Evolutionary conservation across 37 sponge, comb jelly and placozoan species (phyloP).

Genomic region (Axinella damicornis): DNA sequence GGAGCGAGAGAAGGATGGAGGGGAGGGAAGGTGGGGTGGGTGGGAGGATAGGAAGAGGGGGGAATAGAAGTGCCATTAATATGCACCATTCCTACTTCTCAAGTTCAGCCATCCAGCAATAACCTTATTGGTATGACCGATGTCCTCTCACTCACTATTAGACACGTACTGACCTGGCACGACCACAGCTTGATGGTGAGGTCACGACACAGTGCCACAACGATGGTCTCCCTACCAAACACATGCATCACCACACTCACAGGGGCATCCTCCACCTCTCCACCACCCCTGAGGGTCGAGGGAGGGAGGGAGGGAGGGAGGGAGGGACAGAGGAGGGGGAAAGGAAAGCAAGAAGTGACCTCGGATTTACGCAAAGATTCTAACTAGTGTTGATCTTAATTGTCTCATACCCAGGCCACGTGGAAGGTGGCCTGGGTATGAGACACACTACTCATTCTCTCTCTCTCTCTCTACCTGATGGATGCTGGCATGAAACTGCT

Average conservation of each 20-base stretch:
- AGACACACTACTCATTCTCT: too few species aligned
- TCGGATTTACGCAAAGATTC: too few species aligned
- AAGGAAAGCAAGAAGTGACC: too few species aligned
- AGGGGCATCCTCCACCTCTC: constrained; percentile 42
- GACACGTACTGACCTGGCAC: constrained; percentile 39
- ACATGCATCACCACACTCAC: constrained; percentile 25
- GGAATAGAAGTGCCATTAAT: too few species aligned
- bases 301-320: background rate
- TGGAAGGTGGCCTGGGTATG: too few species aligned
- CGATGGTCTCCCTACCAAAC: constrained; percentile 33
- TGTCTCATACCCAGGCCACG: too few species aligned
- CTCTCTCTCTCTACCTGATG: background rate
- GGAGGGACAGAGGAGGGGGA: background rate
- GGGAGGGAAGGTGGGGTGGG: background rate
- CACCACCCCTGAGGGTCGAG: constrained; percentile 11
- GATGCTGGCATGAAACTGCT: constrained; percentile 24
- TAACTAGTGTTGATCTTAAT: too few species aligned
- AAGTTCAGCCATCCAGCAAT: too few species aligned
- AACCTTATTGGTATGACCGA: too few species aligned
- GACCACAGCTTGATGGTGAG: constrained; percentile 61
- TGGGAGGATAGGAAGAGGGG: background rate
- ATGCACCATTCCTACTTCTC: too few species aligned
- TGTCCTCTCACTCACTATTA: too few species aligned
- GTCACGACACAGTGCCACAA: constrained; percentile 53
- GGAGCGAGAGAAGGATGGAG: too few species aligned